Conservation (phyloP, 2,797 vertebrate species). For the Oreochromis mossambicus region DNA sequence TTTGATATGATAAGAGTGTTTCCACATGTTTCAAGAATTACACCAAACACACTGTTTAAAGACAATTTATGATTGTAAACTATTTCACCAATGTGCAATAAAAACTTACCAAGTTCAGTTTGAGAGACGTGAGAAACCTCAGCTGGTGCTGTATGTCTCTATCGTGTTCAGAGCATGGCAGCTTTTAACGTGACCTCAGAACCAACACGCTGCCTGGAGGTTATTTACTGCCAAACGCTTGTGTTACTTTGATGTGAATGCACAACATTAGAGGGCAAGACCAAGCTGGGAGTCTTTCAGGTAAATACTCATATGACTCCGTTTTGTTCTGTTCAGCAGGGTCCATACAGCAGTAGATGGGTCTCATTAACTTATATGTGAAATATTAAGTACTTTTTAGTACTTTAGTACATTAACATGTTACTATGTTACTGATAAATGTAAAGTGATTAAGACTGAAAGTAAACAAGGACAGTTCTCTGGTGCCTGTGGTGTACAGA, state of each 20-base stretch:
- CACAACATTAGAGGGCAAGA: background rate
- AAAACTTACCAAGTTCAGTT: background rate
- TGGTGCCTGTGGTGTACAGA: fast-evolving
- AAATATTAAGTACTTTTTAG: background rate
- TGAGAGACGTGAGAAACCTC: background rate
- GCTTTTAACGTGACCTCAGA: background rate
- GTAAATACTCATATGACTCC: fast-evolving
- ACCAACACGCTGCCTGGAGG: background rate
- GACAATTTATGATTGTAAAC: background rate
- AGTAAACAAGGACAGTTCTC: background rate
- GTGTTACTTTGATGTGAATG: background rate
- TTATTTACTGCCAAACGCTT: background rate
- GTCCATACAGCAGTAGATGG: background rate
- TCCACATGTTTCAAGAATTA: background rate
- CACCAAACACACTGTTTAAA: background rate
- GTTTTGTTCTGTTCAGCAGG: fast-evolving
- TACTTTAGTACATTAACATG: background rate
- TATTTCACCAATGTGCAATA: fast-evolving
- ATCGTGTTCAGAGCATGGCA: background rate
- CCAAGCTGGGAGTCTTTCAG: background rate
- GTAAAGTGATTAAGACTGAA: background rate
- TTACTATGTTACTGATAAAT: background rate
- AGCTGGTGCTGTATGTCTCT: background rate
- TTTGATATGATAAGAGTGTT: background rate
- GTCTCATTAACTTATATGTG: background rate